These are phyloP conservation scores for Oncopodura yosiiana DNA, from an alignment of 1,140 invertebrate genomes.

Conservation along the genomic window DNA sequence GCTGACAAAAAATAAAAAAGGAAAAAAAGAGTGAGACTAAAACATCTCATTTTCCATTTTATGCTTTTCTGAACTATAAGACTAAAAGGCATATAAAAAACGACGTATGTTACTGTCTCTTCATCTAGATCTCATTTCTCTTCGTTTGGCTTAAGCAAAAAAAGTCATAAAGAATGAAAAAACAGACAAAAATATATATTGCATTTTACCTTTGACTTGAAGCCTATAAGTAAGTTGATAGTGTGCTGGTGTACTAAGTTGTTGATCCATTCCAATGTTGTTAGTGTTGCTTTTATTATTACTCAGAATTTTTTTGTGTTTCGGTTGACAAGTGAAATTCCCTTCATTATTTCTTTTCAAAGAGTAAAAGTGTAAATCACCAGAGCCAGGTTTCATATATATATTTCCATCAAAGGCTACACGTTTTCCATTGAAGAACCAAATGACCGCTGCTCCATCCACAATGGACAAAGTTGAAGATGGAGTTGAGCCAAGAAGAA, in stretches of 20 bases:
- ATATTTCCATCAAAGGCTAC: conserved; percentile 22
- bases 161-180: not conserved
- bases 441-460: not conserved
- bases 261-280: not conserved
- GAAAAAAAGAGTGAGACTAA: too few relatives aligned
- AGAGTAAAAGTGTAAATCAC: conserved; percentile 14
- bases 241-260: too few relatives aligned
- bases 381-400: conserved; percentile 21
- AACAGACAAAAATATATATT: not conserved
- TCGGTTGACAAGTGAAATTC: conserved; percentile 29
- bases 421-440: conserved; percentile 22
- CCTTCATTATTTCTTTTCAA: conserved; percentile 16
- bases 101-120: too few relatives aligned
- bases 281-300: conserved; percentile 1
- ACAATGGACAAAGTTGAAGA: not conserved
- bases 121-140: not conserved
- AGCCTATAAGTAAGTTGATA: conserved; percentile 20
- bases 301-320: conserved; percentile 18
- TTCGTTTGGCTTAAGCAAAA: not conserved
- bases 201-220: conserved; percentile 21
- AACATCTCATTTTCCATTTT: too few relatives aligned
- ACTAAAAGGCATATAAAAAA: too few relatives aligned
- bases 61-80: too few relatives aligned
- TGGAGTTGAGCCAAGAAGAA: conserved; percentile 4
- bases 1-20: too few relatives aligned